phyloP scores from a whole-genome alignment of 92 coral and sea anemone genomes.

The Pocillopora grandis region DNA sequence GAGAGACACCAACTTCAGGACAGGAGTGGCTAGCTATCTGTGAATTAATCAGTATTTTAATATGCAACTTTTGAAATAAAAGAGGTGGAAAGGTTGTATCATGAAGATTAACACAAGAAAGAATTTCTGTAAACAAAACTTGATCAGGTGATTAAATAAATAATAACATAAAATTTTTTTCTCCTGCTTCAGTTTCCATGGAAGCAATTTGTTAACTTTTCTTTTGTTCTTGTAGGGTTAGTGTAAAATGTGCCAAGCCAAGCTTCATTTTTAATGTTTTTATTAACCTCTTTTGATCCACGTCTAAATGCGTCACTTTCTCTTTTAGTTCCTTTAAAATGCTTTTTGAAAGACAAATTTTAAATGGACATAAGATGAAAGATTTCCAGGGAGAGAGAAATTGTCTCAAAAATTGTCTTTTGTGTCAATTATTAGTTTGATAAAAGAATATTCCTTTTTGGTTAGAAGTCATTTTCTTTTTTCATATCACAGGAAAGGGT shows the following conservation, averaged over 20 bases:
- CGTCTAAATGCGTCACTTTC: too few relatives aligned
- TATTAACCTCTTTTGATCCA: too few relatives aligned
- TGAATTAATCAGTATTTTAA: background rate
- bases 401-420: background rate
- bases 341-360: background rate
- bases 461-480: too few relatives aligned
- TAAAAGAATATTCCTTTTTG: too few relatives aligned
- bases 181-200: conserved; percentile 1
- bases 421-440: background rate
- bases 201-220: background rate
- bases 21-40: background rate
- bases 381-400: background rate
- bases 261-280: too few relatives aligned
- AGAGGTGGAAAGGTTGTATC: background rate
- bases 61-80: background rate
- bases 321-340: background rate
- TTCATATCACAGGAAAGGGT: too few relatives aligned
- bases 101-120: background rate
- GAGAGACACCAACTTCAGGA: background rate
- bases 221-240: background rate
- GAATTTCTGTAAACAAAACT: background rate
- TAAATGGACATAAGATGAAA: background rate
- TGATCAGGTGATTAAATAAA: conserved; percentile 28
- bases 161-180: conserved; percentile 13
- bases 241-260: too few relatives aligned